A percentile compares a stretch with the other conserved stretches of the same genome.
Conservation (phyloP, 23 tunicate genomes). For the Styela plicata region DNA sequence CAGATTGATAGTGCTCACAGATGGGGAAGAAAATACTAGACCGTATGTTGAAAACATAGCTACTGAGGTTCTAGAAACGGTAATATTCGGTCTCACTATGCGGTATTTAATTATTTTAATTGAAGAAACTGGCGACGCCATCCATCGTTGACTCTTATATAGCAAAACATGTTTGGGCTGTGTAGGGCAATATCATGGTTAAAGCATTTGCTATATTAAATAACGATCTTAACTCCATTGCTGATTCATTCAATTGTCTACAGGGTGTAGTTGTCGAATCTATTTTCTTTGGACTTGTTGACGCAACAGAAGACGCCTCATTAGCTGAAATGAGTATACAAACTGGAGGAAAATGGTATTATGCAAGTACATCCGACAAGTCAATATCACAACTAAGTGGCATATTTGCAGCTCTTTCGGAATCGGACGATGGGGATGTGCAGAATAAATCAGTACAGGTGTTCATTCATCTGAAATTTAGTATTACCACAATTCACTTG, state of each 20-base stretch:
- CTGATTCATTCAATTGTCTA: background rate
- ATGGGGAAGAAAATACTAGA: conserved; percentile 37
- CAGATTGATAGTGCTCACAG: conserved; percentile 42
- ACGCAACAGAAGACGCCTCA: background rate
- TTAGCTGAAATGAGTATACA: background rate
- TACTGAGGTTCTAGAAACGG: no score
- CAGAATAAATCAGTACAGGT: background rate
- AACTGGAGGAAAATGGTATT: background rate
- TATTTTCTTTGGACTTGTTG: conserved; percentile 33
- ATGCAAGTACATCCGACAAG: background rate
- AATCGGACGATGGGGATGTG: background rate
- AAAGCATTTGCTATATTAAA: no score
- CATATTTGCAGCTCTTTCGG: background rate
- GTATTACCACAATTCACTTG: no score
- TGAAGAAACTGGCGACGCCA: no score
- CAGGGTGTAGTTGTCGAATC: conserved; percentile 37
- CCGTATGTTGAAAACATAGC: conserved; percentile 33
- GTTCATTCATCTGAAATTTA: no score
- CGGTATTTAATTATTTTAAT: no score
- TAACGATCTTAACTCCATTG: no score
- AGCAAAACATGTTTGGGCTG: no score
- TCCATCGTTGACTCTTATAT: no score
- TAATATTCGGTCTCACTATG: no score
- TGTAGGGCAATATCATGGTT: no score
- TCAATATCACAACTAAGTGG: background rate